These are phyloP conservation scores for Gallinago undulata DNA, from an alignment of 2,113 vertebrate genomes.

Conservation along the genomic window DNA sequence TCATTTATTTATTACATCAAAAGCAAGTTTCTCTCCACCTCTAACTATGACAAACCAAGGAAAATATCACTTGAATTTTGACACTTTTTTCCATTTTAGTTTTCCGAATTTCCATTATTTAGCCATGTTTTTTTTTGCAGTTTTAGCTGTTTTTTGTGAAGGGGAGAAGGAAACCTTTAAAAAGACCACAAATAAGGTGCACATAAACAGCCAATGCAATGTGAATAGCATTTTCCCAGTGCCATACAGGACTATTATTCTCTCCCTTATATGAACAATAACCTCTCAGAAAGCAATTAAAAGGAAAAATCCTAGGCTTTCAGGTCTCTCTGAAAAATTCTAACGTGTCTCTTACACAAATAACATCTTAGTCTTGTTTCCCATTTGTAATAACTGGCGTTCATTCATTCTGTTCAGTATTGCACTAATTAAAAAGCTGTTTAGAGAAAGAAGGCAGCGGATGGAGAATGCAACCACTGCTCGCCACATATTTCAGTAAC, in stretches of 20 bases:
- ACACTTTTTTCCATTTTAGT: neutral
- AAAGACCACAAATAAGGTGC: neutral
- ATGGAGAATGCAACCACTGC: neutral
- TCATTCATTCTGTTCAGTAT: neutral
- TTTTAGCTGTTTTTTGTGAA: neutral
- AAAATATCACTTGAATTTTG: neutral
- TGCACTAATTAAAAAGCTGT: neutral
- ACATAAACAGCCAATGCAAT: neutral
- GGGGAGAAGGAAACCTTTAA: neutral
- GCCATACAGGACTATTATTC: neutral
- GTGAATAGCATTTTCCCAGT: neutral
- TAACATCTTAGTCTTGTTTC: neutral
- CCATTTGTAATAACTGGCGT: neutral
- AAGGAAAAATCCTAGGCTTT: slow-evolving; percentile 3
- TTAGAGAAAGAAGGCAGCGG: neutral
- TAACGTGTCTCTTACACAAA: neutral
- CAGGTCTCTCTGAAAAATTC: neutral
- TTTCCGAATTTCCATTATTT: neutral
- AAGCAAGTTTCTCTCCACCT: neutral
- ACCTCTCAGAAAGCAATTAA: neutral
- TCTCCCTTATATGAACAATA: neutral
- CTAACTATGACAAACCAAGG: neutral
- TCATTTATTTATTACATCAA: neutral
- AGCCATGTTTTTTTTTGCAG: neutral
- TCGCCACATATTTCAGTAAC: neutral